phyloP scores from a whole-genome alignment of 2,113 vertebrate genomes.

The Guaruba guarouba region DNA sequence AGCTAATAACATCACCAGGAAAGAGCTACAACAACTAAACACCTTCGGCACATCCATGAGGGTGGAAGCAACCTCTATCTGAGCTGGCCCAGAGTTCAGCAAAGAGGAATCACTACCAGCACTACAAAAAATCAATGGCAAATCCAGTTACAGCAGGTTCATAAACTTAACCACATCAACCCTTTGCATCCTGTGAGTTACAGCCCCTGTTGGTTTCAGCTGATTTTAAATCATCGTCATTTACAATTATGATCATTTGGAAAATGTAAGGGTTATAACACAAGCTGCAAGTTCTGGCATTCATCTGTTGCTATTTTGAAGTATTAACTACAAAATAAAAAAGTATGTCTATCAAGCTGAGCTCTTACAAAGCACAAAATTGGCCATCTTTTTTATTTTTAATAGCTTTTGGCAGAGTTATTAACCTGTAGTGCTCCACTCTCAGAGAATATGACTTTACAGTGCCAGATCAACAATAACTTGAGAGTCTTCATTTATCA shows the following conservation, averaged over 20 bases:
- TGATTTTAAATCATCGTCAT: background rate
- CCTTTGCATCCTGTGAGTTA: background rate
- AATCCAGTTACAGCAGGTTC: background rate
- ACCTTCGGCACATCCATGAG: background rate
- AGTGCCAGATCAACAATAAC: background rate
- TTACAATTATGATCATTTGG: background rate
- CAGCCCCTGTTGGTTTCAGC: rapidly evolving
- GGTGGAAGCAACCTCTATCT: background rate
- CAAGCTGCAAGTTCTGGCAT: background rate
- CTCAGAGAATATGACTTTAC: background rate
- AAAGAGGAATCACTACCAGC: background rate
- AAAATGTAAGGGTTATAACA: background rate
- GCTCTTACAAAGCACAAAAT: background rate
- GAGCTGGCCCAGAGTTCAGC: background rate
- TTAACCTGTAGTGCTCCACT: background rate
- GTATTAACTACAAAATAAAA: background rate
- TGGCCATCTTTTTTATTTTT: background rate
- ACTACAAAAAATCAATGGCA: background rate
- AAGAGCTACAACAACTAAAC: background rate
- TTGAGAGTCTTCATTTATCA: background rate
- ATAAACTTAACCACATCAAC: no score
- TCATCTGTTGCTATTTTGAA: background rate
- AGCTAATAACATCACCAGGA: background rate
- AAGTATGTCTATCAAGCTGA: background rate
- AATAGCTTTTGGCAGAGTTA: background rate